Evolutionary conservation across 2,797 vertebrate genomes (phyloP).

Genomic region (Loriculus beryllinus): DNA sequence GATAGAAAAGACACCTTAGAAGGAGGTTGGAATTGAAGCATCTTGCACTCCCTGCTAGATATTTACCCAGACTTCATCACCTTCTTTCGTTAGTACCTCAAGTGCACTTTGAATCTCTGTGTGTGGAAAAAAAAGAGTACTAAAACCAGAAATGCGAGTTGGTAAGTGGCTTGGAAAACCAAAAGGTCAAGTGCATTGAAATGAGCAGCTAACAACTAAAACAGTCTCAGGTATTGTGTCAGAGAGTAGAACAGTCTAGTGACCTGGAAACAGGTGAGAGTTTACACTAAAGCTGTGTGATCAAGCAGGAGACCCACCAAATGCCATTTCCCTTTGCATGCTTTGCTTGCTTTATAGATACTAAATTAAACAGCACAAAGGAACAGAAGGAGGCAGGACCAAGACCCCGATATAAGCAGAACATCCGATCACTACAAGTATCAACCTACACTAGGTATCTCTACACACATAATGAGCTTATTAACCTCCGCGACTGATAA

Average conservation of each 20-base stretch:
- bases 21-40: not conserved
- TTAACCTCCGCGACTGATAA: not conserved
- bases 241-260: not conserved
- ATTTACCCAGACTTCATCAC: not conserved
- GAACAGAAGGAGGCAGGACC: not conserved
- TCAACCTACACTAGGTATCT: accelerated
- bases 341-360: not conserved
- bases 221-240: not conserved
- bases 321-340: not conserved
- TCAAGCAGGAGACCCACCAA: not conserved
- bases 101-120: not conserved
- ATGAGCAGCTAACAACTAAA: not conserved
- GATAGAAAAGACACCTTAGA: not conserved
- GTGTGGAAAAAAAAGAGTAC: not conserved
- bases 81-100: not conserved
- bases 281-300: not conserved
- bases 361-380: not conserved
- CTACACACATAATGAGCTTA: not conserved
- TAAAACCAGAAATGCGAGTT: not conserved
- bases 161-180: not conserved
- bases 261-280: not conserved
- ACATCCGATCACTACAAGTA: not conserved
- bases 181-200: not conserved
- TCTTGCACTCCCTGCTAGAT: not conserved
- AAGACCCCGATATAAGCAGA: not conserved